Evolutionary conservation across 2,113 vertebrate species (phyloP).

Genomic region (Serilophus lunatus): DNA sequence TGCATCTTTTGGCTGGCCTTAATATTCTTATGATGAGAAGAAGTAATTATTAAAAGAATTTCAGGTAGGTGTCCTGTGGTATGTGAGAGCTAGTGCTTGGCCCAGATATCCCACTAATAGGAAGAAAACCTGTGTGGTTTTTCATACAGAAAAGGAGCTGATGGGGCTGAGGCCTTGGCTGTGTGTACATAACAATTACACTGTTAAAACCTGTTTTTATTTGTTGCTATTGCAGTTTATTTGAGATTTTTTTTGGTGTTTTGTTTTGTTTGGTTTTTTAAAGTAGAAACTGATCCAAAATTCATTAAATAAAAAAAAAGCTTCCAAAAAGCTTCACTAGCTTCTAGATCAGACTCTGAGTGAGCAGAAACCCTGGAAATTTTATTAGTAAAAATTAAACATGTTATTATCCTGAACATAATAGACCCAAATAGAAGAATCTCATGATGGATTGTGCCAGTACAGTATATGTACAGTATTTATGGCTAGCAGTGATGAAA

Average conservation of each 20-base stretch:
- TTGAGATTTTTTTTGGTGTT: neutral
- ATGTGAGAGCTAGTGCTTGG: neutral
- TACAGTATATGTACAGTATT: slow-evolving; percentile 34
- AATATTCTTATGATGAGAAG: neutral
- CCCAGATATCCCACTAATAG: neutral
- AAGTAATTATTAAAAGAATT: neutral
- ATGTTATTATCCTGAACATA: slow-evolving; percentile 31
- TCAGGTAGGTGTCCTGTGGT: neutral
- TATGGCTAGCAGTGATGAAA: slow-evolving; percentile 24
- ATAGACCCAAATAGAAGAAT: slow-evolving; percentile 53
- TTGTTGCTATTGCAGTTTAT: neutral
- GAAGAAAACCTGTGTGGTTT: neutral
- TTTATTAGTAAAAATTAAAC: slow-evolving; percentile 55
- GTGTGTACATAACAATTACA: too few species aligned
- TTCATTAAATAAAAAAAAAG: neutral
- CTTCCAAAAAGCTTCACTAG: neutral
- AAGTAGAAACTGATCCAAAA: neutral
- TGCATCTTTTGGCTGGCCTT: neutral
- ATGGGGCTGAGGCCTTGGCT: neutral
- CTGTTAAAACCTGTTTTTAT: neutral
- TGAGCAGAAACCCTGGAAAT: slow-evolving; percentile 9
- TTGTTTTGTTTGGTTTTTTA: neutral
- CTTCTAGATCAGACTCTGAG: neutral
- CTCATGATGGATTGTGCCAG: slow-evolving; percentile 37
- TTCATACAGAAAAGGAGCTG: neutral